These are phyloP conservation scores for Trachymyrmex cornetzi DNA, from an alignment of 1,140 invertebrate genomes.

Conservation along the genomic window DNA sequence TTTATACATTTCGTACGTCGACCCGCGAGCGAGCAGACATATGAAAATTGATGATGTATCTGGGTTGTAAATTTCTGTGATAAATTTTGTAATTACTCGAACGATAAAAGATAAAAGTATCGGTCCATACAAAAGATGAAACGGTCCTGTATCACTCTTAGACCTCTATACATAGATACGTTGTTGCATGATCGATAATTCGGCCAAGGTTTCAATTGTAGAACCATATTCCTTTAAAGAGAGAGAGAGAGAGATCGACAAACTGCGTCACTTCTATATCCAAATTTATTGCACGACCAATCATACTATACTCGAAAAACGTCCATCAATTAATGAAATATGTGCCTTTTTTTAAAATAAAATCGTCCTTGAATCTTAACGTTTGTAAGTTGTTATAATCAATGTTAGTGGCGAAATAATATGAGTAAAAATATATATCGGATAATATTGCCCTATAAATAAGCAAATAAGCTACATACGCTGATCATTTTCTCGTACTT, in stretches of 20 bases:
- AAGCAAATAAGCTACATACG: constrained; percentile 37
- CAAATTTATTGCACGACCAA: neutral
- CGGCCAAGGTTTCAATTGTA: constrained; percentile 53
- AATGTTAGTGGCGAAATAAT: neutral
- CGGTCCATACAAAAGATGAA: constrained; percentile 32
- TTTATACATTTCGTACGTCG: neutral
- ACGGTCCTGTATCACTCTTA: neutral
- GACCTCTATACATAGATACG: constrained; percentile 9
- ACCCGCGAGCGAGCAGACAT: neutral
- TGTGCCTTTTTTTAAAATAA: neutral
- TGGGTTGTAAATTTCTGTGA: neutral
- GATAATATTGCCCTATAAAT: constrained; percentile 34
- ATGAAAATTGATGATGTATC: neutral
- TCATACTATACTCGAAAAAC: neutral
- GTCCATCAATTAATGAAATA: neutral
- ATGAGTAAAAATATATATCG: neutral
- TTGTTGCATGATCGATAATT: constrained; percentile 53
- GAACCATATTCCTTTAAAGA: neutral
- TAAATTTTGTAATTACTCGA: neutral
- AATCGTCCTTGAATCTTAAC: neutral
- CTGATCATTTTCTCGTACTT: constrained; percentile 60
- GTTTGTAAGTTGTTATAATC: neutral
- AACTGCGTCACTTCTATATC: neutral
- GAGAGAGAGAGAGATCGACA: neutral
- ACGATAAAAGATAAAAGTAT: constrained; percentile 11